phyloP scores from a whole-genome alignment of 2,797 vertebrate species.

The Bucorvus abyssinicus region DNA sequence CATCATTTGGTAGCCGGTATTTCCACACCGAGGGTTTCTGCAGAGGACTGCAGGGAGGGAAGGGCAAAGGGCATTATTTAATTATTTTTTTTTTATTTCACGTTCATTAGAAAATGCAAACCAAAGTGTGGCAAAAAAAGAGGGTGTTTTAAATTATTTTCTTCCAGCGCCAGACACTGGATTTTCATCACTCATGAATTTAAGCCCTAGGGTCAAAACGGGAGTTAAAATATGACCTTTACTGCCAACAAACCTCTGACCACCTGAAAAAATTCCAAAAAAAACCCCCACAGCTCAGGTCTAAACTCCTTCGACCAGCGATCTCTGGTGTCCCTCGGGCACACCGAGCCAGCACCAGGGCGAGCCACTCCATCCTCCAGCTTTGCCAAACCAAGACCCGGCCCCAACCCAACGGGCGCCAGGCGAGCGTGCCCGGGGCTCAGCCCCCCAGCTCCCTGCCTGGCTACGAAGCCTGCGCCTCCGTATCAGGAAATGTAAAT shows the following conservation, averaged over 20 bases:
- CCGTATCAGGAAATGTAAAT: background rate
- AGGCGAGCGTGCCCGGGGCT: background rate
- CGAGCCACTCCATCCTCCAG: background rate
- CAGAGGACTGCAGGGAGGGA: background rate
- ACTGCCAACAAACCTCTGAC: background rate
- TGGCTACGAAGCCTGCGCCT: background rate
- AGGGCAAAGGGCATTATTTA: background rate
- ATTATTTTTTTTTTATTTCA: accelerated
- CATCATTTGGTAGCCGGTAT: background rate
- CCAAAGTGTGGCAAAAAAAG: too few relatives aligned
- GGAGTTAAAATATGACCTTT: background rate
- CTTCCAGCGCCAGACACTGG: background rate
- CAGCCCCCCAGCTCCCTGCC: background rate
- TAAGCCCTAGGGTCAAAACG: background rate
- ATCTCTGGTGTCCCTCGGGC: background rate
- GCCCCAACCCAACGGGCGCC: background rate
- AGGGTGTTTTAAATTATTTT: too few relatives aligned
- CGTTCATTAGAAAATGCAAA: background rate
- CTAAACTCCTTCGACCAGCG: background rate
- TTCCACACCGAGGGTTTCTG: background rate
- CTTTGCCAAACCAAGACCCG: background rate
- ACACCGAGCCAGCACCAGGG: background rate
- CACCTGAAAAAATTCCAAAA: background rate
- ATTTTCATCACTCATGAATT: background rate
- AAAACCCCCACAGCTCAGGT: accelerated